Conservation (phyloP, 2,888 invertebrate species). For the Diarsia mendica region DNA sequence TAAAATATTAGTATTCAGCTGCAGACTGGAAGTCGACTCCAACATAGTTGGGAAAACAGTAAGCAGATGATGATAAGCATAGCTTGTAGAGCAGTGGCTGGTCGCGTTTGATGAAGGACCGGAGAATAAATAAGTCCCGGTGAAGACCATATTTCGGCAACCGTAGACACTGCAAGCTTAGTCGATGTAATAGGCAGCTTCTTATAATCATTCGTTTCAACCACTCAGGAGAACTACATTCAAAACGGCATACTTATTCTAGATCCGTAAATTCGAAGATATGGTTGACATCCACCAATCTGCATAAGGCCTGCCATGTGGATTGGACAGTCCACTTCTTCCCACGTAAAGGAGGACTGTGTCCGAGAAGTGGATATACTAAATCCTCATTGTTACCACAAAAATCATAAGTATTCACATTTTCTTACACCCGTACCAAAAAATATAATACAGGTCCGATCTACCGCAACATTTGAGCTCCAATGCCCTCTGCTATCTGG, state of each 20-base stretch:
- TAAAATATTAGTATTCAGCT: too few species aligned
- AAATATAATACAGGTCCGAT: not conserved
- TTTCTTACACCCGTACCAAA: not conserved
- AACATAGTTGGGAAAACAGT: too few species aligned
- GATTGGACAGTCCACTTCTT: not conserved
- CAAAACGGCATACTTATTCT: not conserved
- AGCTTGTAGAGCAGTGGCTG: too few species aligned
- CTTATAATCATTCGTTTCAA: not conserved
- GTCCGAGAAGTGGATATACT: too few species aligned
- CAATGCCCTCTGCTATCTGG: conserved; percentile 47
- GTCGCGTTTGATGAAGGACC: too few species aligned
- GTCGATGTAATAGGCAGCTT: not conserved
- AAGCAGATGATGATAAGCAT: too few species aligned
- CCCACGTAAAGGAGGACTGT: too few species aligned
- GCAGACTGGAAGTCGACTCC: too few species aligned
- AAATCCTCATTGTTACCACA: not conserved
- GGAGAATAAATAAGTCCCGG: too few species aligned
- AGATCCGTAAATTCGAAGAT: not conserved
- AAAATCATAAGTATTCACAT: not conserved
- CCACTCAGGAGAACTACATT: not conserved
- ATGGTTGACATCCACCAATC: not conserved
- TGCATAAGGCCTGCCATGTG: not conserved
- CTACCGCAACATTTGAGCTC: conserved; percentile 5
- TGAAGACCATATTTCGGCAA: not conserved
- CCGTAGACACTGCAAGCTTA: not conserved